Evolutionary conservation across 2,888 invertebrate genomes (phyloP).

Genomic region (Pammene aurita): DNA sequence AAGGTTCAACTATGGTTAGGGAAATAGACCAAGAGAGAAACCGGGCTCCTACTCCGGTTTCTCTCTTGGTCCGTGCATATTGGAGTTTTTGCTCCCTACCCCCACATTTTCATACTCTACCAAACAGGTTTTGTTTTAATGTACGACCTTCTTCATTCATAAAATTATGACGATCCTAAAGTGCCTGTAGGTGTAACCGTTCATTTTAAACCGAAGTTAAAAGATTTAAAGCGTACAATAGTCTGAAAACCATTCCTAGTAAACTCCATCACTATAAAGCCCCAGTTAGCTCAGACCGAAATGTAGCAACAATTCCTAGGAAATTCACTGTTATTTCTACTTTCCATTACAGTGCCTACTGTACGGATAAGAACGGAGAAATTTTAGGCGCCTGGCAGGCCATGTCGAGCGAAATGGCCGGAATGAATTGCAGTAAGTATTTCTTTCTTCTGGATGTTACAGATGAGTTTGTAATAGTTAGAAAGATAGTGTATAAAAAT

Average conservation of each 20-base stretch:
- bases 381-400: conserved; percentile 82
- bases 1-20: too few relatives aligned
- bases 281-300: conserved; percentile 17
- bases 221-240: background rate
- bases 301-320: conserved; percentile 30
- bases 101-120: too few relatives aligned
- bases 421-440: conserved; percentile 85
- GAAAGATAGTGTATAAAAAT: too few relatives aligned
- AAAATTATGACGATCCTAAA: too few relatives aligned
- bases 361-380: conserved; percentile 84
- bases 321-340: conserved; percentile 37
- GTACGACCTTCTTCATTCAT: too few relatives aligned
- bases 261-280: conserved; percentile 24
- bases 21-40: too few relatives aligned
- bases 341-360: conserved; percentile 78
- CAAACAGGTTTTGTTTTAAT: too few relatives aligned
- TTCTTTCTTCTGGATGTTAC: conserved; percentile 18
- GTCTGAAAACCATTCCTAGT: background rate
- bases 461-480: background rate
- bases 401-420: conserved; percentile 60
- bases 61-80: too few relatives aligned
- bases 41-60: too few relatives aligned
- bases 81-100: too few relatives aligned
- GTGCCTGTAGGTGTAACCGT: too few relatives aligned
- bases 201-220: too few relatives aligned